These are phyloP conservation scores for Pemphredon lugubris DNA, from an alignment of 2,888 invertebrate genomes.

Conservation along the genomic window DNA sequence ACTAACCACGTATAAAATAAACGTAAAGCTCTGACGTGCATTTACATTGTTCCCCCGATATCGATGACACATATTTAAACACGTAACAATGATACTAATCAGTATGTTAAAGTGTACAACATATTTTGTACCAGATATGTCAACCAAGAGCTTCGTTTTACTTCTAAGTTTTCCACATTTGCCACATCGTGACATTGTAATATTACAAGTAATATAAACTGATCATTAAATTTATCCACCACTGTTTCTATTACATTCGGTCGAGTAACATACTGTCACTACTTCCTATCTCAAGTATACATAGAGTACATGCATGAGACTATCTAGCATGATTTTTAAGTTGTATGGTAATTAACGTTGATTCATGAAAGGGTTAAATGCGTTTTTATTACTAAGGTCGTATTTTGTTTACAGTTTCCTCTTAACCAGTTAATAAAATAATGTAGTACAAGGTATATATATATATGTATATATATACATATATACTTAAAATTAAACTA, in stretches of 20 bases:
- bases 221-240: conserved; percentile 23
- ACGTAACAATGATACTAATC: conserved; percentile 33
- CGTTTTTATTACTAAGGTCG: no score
- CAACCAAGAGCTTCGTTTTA: conserved; percentile 25
- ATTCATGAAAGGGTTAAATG: no score
- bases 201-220: conserved; percentile 36
- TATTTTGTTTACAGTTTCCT: no score
- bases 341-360: no score
- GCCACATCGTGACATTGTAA: conserved; percentile 31
- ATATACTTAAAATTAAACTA: no score
- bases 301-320: no score
- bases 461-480: no score
- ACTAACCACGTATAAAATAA: conserved; percentile 4
- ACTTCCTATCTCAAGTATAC: neutral
- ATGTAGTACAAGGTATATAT: no score
- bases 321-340: no score
- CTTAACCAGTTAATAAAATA: no score
- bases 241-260: conserved; percentile 6
- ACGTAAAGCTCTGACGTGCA: conserved; percentile 27
- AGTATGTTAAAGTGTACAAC: conserved; percentile 31
- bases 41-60: conserved; percentile 28
- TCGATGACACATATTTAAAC: conserved; percentile 17
- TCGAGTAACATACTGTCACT: neutral
- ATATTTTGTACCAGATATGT: conserved; percentile 25
- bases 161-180: conserved; percentile 33